Evolutionary conservation across 1,140 invertebrate species (phyloP), one percentile per base, ranked within the genome.

Genomic region (Batillaria attramentaria): DNA sequence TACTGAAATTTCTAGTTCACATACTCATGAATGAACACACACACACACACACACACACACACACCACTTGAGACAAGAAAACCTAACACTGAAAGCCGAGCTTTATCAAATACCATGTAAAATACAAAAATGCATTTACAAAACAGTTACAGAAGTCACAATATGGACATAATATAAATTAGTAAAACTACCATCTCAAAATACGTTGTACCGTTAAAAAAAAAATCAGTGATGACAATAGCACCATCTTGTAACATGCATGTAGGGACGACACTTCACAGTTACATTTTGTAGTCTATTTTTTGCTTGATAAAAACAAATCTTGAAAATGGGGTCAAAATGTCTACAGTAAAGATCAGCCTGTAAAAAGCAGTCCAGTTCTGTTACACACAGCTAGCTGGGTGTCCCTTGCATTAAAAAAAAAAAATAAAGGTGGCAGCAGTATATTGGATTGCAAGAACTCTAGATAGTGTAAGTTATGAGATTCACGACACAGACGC

Each of bases 31-130:
- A 37, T 24, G 24, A 31, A 66, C 62, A 35, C 33, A 35, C 62
- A 66, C 62, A 66, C 62, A 66, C 62, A 66, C 62, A 66, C 62
- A 66, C 62, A 66, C 33, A 66, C 62, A 66, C 62, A 66, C 62
- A 66, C n/a, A 66, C 62, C 57, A 66, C n/a, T 13, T 18, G 24
- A 33, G n/a, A 46, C 5, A 70, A 70, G 5, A 18, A 39, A 70
- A 46, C n/a, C 10, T 13, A 42, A 70, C 68, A 70, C 42, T 70
- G 68, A 70, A 70, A 70, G 68, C 68, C 50, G 68, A 70, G 68
- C 68, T 70, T 70, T 70, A 70, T 70, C 42, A 46, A 70, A 70
- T 46, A 70, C 18, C 24, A 46, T n/a, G 35, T 70, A 46, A 43
- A 69, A 69, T 60, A 60, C 31, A 20, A 60, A 66, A 41, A 70